A percentile compares a stretch with the other conserved stretches of the same genome.
These are phyloP conservation scores for Holcopasites calliopsidis DNA, from an alignment of 1,140 invertebrate species.

Conservation along the genomic window DNA sequence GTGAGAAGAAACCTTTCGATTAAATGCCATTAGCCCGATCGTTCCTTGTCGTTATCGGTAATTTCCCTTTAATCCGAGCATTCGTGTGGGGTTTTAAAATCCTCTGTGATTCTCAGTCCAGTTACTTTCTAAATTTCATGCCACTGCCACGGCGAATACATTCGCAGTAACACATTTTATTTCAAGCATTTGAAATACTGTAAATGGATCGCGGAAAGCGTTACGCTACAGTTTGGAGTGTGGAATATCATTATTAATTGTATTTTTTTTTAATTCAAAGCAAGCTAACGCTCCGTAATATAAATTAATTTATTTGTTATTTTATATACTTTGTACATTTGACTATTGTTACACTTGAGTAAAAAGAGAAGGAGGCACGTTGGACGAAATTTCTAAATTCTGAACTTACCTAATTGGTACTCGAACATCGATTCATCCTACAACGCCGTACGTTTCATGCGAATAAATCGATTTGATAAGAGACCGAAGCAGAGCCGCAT, in stretches of 20 bases:
- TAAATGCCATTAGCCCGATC: conserved; percentile 39
- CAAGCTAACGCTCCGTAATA: too few species aligned
- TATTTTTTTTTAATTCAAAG: too few species aligned
- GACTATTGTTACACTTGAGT: too few species aligned
- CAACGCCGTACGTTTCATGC: background rate
- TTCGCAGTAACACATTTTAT: background rate
- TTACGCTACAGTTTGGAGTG: too few species aligned
- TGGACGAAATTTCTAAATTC: too few species aligned
- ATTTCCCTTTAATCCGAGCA: conserved; percentile 18
- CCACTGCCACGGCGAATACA: background rate
- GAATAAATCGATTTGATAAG: background rate
- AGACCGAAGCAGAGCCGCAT: background rate
- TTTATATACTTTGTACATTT: too few species aligned
- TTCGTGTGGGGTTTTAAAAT: background rate
- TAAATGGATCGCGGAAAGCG: background rate
- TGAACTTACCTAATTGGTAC: too few species aligned
- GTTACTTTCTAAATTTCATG: background rate
- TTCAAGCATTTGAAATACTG: too few species aligned
- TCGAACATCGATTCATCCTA: background rate
- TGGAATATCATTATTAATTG: too few species aligned
- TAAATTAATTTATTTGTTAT: too few species aligned
- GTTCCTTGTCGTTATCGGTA: conserved; percentile 18
- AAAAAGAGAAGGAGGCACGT: too few species aligned
- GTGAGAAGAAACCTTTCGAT: conserved; percentile 35
- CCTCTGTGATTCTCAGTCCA: background rate